Base-by-base conservation (phyloP, 2,113 vertebrate genomes). In the Australoheros scitulus region DNA sequence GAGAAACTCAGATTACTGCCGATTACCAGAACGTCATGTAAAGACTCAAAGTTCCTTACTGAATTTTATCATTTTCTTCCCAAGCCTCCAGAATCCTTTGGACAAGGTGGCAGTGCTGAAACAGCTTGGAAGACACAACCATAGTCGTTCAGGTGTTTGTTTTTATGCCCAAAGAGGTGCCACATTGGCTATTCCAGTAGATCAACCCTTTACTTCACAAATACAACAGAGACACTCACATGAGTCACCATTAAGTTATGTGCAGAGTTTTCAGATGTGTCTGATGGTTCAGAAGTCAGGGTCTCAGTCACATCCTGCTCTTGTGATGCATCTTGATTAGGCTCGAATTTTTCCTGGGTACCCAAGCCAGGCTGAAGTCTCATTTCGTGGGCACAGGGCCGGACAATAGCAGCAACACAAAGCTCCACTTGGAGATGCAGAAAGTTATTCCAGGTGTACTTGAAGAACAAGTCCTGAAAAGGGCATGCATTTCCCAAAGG, bases 361-460 rank as follows among this genome's bases (percentile, higher is more conserved):
- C 76, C 78, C 64, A 87, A 63, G 2, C 75, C 86, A 9, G 91
- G 81, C 88, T 91, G 92, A 87, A 95, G 88, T 81, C 91, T 94
- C 75, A 95, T 96, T 88, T 96, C 96, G 9, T 94, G 95, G 68
- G 92, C 93, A 5, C 97, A 96, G 58, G 97, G 97, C 1, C 97
- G 96, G 60, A 99, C 94, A 60, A 99, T 97, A 64, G 97, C 97
- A 3, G 96, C 97, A 87, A 99, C 94, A 82, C 98, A 99, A 63
- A 99, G 94, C 81, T 99, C 98, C 95, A 99, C 98, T 97, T 99
- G 98, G 92, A 98, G 96, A 92, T 99, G 98, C 94, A 99, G 90
- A 84, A 99, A 99, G 92, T 99, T 99, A 95, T 99, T 99, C 98
- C 98, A 99, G 2, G 96, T 97, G 92, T 98, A 99, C 89, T 98